phyloP scores from a whole-genome alignment of 2,797 vertebrate genomes.

The Hippoglossus hippoglossus region DNA sequence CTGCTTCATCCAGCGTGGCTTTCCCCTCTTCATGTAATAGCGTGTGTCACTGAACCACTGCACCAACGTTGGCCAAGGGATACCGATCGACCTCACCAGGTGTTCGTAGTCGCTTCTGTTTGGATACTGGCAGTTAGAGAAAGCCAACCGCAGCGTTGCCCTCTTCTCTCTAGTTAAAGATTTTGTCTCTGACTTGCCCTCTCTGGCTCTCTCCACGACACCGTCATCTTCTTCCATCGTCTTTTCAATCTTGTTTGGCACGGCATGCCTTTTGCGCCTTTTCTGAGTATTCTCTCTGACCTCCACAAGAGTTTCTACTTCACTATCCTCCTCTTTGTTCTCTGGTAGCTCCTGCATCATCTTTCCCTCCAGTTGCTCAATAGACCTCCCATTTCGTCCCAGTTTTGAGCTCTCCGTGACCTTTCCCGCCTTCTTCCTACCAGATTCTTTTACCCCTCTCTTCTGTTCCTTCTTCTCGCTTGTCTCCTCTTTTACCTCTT shows the following conservation, averaged over 20 bases:
- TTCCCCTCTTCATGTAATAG: conserved; percentile 84
- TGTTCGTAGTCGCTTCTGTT: conserved; percentile 76
- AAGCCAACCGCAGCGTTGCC: conserved; percentile 81
- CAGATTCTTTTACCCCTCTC: neutral
- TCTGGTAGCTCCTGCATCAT: neutral
- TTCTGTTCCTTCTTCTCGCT: neutral
- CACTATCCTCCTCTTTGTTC: neutral
- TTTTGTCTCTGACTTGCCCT: neutral
- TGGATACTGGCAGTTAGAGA: conserved; percentile 86
- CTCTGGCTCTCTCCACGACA: neutral
- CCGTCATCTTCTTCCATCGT: neutral
- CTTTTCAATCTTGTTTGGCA: neutral
- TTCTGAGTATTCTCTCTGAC: neutral
- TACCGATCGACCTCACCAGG: conserved; percentile 72
- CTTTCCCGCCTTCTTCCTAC: neutral
- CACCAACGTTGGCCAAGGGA: conserved; percentile 78
- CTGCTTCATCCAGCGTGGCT: conserved; percentile 84
- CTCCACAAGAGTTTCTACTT: neutral
- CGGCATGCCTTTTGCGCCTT: neutral
- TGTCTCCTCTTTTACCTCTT: fast-evolving
- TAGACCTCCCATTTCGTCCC: neutral
- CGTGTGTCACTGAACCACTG: conserved; percentile 89
- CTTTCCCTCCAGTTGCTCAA: neutral
- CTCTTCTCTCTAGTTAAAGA: neutral
- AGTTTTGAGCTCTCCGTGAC: neutral